Evolutionary conservation across 2,113 vertebrate species (phyloP).

Genomic region (Grus americana): DNA sequence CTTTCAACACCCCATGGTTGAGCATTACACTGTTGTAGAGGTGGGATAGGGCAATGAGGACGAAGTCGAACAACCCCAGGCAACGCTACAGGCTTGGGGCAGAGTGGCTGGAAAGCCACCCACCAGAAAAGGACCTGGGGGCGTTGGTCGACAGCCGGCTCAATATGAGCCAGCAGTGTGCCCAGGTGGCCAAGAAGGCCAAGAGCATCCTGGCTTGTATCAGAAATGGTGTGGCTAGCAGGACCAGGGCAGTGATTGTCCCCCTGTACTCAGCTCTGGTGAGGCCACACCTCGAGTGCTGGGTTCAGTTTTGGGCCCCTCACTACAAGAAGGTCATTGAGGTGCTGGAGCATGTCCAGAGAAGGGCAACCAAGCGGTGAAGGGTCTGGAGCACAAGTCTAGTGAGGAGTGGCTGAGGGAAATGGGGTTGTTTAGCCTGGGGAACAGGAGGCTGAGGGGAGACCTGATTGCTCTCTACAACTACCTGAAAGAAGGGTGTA

Average conservation of each 20-base stretch:
- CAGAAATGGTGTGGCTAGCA: not conserved
- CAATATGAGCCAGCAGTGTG: not conserved
- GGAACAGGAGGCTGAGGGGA: too few species aligned
- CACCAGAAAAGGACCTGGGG: fast-evolving
- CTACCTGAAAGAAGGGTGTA: too few species aligned
- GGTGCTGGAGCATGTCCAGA: too few species aligned
- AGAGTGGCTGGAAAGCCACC: not conserved
- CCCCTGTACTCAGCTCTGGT: not conserved
- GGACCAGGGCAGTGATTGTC: not conserved
- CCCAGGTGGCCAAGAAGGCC: not conserved
- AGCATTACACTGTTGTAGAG: fast-evolving
- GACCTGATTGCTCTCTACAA: too few species aligned
- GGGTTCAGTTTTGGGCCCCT: too few species aligned
- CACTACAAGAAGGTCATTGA: too few species aligned
- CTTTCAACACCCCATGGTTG: not conserved
- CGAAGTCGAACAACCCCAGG: not conserved
- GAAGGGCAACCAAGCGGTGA: too few species aligned
- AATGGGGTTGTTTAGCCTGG: too few species aligned
- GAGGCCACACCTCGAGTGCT: too few species aligned
- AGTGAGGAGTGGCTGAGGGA: too few species aligned
- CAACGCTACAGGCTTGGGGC: not conserved
- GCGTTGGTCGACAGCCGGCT: fast-evolving
- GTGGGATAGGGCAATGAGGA: not conserved
- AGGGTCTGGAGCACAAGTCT: too few species aligned
- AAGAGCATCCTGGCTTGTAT: not conserved